Percentiles rank a stretch among this genome's conserved stretches.
Evolutionary conservation across 1,140 invertebrate species (phyloP).

Genomic region (Saxidomus purpurata): DNA sequence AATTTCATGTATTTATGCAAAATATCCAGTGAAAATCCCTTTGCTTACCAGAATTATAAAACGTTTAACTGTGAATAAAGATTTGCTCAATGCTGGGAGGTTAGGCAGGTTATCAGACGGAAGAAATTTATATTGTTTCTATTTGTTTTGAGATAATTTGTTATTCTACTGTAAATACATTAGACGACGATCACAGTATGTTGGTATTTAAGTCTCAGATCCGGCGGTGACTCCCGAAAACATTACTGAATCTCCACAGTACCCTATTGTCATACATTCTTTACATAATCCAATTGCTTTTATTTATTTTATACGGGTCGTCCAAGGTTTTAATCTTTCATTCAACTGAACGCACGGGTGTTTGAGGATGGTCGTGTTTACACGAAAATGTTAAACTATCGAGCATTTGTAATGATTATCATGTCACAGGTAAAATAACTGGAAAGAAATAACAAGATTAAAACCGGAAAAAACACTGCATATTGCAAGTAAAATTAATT

Average conservation of each 20-base stretch:
- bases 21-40: conserved; percentile 25
- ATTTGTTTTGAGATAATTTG: conserved; percentile 54
- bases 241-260: conserved; percentile 24
- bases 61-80: conserved; percentile 48
- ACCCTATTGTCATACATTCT: conserved; percentile 18
- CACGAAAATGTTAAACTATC: conserved; percentile 29
- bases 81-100: conserved; percentile 23
- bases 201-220: conserved; percentile 29
- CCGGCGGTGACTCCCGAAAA: conserved; percentile 6
- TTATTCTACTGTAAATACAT: conserved; percentile 60
- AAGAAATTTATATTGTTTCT: conserved; percentile 58
- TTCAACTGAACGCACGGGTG: not conserved
- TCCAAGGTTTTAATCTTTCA: not conserved
- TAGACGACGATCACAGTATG: conserved; percentile 29
- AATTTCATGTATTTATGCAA: not conserved
- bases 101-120: conserved; percentile 14
- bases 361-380: conserved; percentile 18
- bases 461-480: not conserved
- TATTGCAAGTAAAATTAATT: not conserved
- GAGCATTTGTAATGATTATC: conserved; percentile 44
- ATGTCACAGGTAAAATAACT: conserved; percentile 9
- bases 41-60: conserved; percentile 31
- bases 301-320: conserved; percentile 24
- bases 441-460: not conserved
- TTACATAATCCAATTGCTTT: conserved; percentile 47